Evolutionary conservation across 2,797 vertebrate species (phyloP), one percentile per base, ranked within the genome.

Genomic region (Syncerus caffer): DNA sequence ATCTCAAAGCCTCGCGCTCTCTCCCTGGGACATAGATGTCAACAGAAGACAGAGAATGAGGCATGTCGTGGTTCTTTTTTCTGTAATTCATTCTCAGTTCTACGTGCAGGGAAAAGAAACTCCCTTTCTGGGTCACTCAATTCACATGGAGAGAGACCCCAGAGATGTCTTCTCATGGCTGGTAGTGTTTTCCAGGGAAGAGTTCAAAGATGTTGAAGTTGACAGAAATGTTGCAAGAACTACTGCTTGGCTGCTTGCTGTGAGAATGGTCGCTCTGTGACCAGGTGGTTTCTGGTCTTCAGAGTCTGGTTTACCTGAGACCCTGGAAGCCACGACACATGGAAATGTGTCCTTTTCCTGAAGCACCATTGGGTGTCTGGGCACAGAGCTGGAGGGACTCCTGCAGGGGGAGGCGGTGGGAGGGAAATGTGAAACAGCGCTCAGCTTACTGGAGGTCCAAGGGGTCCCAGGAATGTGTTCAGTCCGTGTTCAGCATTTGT

Each of bases 1-100:
- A n/a, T 50, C 25, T 57, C 57, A 19, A 14, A 53, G n/a, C 57
- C 10, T 11, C 64, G 42, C 45, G 29, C 11, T 76, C 53, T 53
- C 31, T 79, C 34, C 38, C 12, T 19, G 16, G 58, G 62, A 67
- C 1, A 31, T 0, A 34, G 55, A 55, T 45, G 85, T 31, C 10
- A 78, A 71, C 29, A 21, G n/a, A 58, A 83, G 53, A 42, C 2
- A 2, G 74, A 21, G 15, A 19, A 6, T 21, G 25, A 3, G 3
- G 29, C 12, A 12, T 1, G 4, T 29, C 0, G 0, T 2, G 15
- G 3, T 5, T 23, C 47, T 74, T 58, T 27, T n/a, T 9, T 0
- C 89, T 0, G 25, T 25, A 55, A 31, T 38, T 67, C 29, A 6
- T 14, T 17, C 78, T 76, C 42, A 23, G 47, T 89, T 45, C 17